These are phyloP conservation scores for Zonitis immaculata DNA, from an alignment of 2,888 invertebrate species.

Conservation along the genomic window DNA sequence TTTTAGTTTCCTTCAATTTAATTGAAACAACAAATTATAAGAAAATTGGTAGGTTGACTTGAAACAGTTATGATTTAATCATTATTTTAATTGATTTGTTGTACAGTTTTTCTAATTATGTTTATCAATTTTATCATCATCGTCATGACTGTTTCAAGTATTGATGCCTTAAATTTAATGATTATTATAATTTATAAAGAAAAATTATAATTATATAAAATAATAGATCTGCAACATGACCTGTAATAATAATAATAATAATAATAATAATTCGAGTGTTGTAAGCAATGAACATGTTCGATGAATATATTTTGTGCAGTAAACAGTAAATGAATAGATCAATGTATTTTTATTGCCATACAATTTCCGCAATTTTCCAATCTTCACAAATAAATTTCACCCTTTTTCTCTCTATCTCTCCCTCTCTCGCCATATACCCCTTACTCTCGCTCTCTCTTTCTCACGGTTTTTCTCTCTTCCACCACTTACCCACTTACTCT, in stretches of 20 bases:
- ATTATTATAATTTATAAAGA: not conserved
- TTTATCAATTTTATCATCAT: constrained; percentile 25
- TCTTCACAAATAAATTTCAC: too few relatives aligned
- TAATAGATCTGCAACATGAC: constrained; percentile 47
- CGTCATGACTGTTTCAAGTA: constrained; percentile 35
- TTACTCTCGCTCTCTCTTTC: not conserved
- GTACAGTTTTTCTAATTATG: constrained; percentile 9
- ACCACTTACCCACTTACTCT: too few relatives aligned
- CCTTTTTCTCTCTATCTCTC: too few relatives aligned
- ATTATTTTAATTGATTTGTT: constrained; percentile 18
- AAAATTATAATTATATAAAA: constrained; percentile 13
- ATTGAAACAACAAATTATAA: too few relatives aligned
- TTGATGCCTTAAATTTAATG: constrained; percentile 27
- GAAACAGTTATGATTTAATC: constrained; percentile 31
- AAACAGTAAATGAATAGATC: constrained; percentile 47
- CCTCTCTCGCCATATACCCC: too few relatives aligned
- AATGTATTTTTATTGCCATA: constrained; percentile 29
- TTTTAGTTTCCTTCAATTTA: too few relatives aligned
- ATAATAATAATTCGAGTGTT: constrained; percentile 48
- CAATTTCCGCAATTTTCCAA: constrained; percentile 17
- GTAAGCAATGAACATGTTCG: constrained; percentile 50
- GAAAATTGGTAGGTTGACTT: constrained; percentile 25
- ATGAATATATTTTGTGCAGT: constrained; percentile 52
- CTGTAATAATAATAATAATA: too few relatives aligned
- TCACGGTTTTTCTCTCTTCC: too few relatives aligned